Base-by-base conservation (phyloP, 2,888 invertebrate species). In the Nomada lathburiana region DNA sequence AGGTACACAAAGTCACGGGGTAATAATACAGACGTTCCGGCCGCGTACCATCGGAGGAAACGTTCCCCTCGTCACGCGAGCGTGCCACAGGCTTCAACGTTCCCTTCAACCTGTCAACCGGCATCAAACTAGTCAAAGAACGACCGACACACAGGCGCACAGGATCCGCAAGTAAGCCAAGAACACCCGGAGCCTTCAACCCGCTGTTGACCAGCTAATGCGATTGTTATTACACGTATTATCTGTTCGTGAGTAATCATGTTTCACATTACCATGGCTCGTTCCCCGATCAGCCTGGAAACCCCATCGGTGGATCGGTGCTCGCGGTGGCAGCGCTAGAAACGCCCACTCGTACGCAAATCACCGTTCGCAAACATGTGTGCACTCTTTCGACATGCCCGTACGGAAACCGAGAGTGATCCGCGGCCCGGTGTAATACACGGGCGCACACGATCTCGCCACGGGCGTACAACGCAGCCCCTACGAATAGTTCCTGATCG, bases 181-280 rank as follows among this genome's bases (percentile, higher is more conserved):
- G 90, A 91, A 92, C 90, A 91, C 89, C 89, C 78, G 80, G 78
- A 83, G 87, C 83, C 79, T 72, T 74, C 50, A 73, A 53, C 80
- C 62, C 70, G 81, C 64, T 80, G 82, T 88, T 76, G 84, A 86
- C 87, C 87, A 84, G 90, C 91, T 93, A 92, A 93, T 93, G 92
- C 92, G 92, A 92, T 93, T 92, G 92, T 93, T 93, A 93, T 93
- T 92, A 91, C 90, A 90, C 89, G 87, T 91, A 92, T 92, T 92
- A 92, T 91, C 92, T 91, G 90, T 86, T 87, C 87, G 89, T 88
- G 89, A 91, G 92, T 92, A 92, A 92, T 92, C 92, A 92, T 91
- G 91, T 88, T 91, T 92, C 90, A 84, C 92, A 92, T 92, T 92
- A 92, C 90, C 90, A 88, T 92, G 87, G 88, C 86, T 84, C 84